Evolutionary conservation across 2,113 vertebrate genomes (phyloP).

Genomic region (Poecile atricapillus): DNA sequence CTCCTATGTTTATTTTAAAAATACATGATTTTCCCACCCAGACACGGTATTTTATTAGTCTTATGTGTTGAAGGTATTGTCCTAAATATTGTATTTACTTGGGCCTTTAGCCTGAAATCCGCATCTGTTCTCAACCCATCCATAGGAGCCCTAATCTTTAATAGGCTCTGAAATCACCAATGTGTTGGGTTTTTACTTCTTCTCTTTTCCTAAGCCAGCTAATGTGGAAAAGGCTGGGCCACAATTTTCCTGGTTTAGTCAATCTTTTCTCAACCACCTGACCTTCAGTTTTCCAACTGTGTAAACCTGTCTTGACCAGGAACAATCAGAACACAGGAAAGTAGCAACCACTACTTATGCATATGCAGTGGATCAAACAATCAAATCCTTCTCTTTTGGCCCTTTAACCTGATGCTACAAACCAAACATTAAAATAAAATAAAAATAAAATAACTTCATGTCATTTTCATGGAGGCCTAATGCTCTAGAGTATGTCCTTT

Average conservation of each 20-base stretch:
- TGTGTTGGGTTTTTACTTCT: neutral
- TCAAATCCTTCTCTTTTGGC: neutral
- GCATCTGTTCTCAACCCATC: neutral
- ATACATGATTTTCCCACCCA: neutral
- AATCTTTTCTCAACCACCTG: neutral
- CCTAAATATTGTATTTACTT: neutral
- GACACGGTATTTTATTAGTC: neutral
- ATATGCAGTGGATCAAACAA: neutral
- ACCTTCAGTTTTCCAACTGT: neutral
- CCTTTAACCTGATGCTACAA: neutral
- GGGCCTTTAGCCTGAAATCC: neutral
- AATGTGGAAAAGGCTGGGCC: neutral
- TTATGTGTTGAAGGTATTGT: neutral
- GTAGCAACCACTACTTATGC: neutral
- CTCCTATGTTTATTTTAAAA: constrained; percentile 13
- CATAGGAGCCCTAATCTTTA: neutral
- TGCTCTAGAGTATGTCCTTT: neutral
- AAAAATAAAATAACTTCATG: neutral
- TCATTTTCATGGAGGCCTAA: neutral
- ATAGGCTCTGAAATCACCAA: neutral
- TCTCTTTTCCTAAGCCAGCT: neutral
- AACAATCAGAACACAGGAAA: neutral
- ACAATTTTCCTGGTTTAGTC: constrained; percentile 5
- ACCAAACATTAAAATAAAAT: neutral
- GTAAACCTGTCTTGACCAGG: neutral